Evolutionary conservation across 2,797 vertebrate species (phyloP), one percentile per base, ranked within the genome.

Genomic region (Enteromius fasciolatus): DNA sequence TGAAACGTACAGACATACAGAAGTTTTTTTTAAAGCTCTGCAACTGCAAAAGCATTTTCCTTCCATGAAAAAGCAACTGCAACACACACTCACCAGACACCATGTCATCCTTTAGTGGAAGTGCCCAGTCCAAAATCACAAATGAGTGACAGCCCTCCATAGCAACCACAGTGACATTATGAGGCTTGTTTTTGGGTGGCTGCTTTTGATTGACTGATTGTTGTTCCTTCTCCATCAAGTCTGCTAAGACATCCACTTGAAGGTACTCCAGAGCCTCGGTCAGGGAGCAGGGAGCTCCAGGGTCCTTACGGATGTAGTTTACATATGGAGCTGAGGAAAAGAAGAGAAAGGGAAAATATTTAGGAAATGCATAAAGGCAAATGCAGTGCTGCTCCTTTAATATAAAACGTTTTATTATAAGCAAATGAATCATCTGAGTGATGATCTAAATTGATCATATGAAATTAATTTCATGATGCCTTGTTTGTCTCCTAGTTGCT

Each of bases 141-240:
- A 99, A 99, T 0, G 98, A 99, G 80, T 99, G 98, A 89, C 98
- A 99, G 87, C 98, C 98, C 91, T 99, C 98, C 78, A 99, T 95
- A 66, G 98, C 98, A 0, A 99, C 97, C 3, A 99, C 95, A 0
- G 98, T 99, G 89, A 99, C 93, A 89, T 99, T 99, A 78, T 96
- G 94, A 44, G 98, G 97, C 69, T 94, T 94, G 70, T 94, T 91
- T 89, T 95, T 94, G 14, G 98, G 97, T 66, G 89, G 94, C 18
- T 87, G 90, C 10, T 90, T 94, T 82, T 91, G 91, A 68, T 89
- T 92, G 39, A 36, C 85, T 70, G 85, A 76, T 70, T 78, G 86
- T 36, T 92, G 92, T 86, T 98, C 97, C 41, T 94, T 96, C 31
- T 96, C 92, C 12, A 99, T 93, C 54, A 99, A 92, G 87, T 94